Percentiles rank a stretch among this genome's conserved stretches.
These are phyloP conservation scores for Lobophora halterata DNA, from an alignment of 2,888 invertebrate species.

Conservation along the genomic window DNA sequence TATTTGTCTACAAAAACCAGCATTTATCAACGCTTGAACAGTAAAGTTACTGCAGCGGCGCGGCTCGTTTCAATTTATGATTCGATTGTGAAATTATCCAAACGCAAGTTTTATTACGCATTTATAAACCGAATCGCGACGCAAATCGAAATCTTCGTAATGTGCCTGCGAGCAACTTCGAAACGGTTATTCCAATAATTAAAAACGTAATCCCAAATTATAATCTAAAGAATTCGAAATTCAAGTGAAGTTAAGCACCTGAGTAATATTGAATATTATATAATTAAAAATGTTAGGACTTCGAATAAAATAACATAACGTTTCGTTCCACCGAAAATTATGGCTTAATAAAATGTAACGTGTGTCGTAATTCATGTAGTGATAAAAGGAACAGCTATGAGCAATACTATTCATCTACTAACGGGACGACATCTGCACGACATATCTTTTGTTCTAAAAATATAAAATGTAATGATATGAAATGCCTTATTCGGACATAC, in stretches of 20 bases:
- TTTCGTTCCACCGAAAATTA: conserved; percentile 69
- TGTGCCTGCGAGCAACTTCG: conserved; percentile 30
- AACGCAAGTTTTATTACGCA: conserved; percentile 37
- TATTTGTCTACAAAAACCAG: conserved; percentile 60
- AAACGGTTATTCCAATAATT: conserved; percentile 33
- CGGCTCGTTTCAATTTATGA: conserved; percentile 50
- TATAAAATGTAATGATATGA: no score
- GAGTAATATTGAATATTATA: conserved; percentile 38
- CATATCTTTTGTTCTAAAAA: not conserved
- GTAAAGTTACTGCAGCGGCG: conserved; percentile 39
- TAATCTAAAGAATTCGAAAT: conserved; percentile 31
- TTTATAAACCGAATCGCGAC: conserved; percentile 28
- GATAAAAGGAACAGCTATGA: conserved; percentile 55
- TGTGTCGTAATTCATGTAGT: conserved; percentile 56
- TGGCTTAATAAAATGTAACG: conserved; percentile 66
- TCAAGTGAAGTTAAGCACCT: conserved; percentile 30
- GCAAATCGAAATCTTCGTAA: conserved; percentile 24
- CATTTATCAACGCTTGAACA: conserved; percentile 52
- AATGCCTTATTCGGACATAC: no score
- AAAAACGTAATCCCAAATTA: conserved; percentile 19
- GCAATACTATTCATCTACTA: conserved; percentile 9
- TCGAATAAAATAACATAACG: conserved; percentile 47
- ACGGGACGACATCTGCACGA: conserved; percentile 5
- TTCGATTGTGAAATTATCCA: conserved; percentile 53
- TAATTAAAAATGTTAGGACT: conserved; percentile 50